Evolutionary conservation across 2,888 invertebrate genomes (phyloP).

Genomic region (Oxyteleia sp.): DNA sequence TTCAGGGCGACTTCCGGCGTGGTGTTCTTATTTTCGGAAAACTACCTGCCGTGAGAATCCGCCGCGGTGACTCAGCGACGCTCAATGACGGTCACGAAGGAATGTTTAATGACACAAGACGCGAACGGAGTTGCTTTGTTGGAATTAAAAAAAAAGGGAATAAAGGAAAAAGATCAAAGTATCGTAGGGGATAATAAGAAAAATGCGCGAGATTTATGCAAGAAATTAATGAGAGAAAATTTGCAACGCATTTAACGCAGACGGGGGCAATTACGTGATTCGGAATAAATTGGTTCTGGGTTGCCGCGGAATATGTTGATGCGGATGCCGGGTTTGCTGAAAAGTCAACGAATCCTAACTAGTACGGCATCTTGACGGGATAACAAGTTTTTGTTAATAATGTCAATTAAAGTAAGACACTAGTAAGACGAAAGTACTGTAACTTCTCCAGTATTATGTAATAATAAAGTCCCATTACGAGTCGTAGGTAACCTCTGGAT

Average conservation of each 20-base stretch:
- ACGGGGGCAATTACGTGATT: constrained; percentile 9
- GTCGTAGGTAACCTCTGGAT: too few species aligned
- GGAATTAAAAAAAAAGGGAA: constrained; percentile 6
- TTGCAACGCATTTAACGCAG: constrained; percentile 21
- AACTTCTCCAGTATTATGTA: too few species aligned
- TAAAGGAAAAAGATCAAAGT: background rate
- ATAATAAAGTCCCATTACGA: too few species aligned
- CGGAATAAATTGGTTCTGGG: constrained; percentile 20
- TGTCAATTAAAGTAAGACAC: background rate
- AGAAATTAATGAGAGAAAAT: constrained; percentile 42
- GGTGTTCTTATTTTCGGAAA: constrained; percentile 71
- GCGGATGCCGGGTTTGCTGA: constrained; percentile 1
- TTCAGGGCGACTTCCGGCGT: constrained; percentile 69
- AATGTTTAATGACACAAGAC: constrained; percentile 59
- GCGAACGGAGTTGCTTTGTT: constrained; percentile 16
- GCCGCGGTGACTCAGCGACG: constrained; percentile 57
- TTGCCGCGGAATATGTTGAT: constrained; percentile 5
- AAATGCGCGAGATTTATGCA: constrained; percentile 36
- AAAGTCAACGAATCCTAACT: constrained; percentile 8
- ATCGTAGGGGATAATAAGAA: constrained; percentile 17
- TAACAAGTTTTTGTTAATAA: constrained; percentile 8
- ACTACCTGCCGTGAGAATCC: constrained; percentile 63
- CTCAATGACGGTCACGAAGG: constrained; percentile 51
- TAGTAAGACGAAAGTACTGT: too few species aligned
- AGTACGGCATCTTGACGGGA: background rate